Base-by-base conservation (phyloP, 2,113 vertebrate genomes). In the Ailuropoda melanoleuca region DNA sequence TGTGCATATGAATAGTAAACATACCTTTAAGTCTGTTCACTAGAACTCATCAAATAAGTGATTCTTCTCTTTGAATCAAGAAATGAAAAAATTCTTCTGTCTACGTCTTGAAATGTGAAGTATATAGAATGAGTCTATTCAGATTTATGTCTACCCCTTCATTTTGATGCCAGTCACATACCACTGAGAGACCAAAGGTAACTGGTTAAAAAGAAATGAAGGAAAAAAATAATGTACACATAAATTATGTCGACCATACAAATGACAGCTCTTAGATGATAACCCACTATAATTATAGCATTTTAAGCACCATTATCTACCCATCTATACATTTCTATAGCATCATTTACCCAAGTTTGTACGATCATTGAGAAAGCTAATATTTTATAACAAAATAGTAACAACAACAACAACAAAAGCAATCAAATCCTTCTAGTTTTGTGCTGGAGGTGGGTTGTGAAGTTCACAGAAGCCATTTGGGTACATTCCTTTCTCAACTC, bases 121-220 rank as follows among this genome's bases (percentile, higher is more conserved):
- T 50, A 84, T 92, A 56, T 80, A 77, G 68, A 96, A 88, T 81
- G 80, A 95, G 31, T 86, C 81, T 96, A 77, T 96, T 97, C 39
- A 56, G 70, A 90, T 81, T 97, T 43, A n/a, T 53, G 81, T 93
- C 50, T 88, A 89, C 50, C 31, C 80, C 11, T 90, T 84, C 50
- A 96, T 97, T 97, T 81, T 93, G 68, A 95, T 92, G 90, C n/a
- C 80, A 85, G 81, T 96, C 93, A 97, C 31, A 96, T 81, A 68
- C 7, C 58, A 64, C 93, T 88, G 11, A 95, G 6, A 96, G 17
- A 8, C 55, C 77, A 80, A 58, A 96, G 48, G 95, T 19, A 17
- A 66, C 6, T 75, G 17, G 50, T 48, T 80, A 24, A 75, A 83
- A 96, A 64, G 58, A 92, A 26, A 48, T 12, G 46, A 26, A 46